These are phyloP conservation scores for Phymanthus crucifer DNA, from an alignment of 92 coral and sea anemone species.

Conservation along the genomic window DNA sequence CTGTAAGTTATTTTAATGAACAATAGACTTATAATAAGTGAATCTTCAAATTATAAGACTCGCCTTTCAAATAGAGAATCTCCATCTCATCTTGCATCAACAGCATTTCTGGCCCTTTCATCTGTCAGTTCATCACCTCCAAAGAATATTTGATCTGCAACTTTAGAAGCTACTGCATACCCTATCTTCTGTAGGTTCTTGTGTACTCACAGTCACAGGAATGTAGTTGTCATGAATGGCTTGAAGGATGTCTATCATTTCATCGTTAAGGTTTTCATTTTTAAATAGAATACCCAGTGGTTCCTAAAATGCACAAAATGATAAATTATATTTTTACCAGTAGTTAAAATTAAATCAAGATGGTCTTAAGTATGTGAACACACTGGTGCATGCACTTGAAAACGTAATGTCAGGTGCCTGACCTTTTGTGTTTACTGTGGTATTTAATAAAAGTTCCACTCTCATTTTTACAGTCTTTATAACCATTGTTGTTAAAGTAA, in stretches of 20 bases:
- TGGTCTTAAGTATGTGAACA: no score
- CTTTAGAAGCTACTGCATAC: background rate
- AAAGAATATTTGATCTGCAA: constrained; percentile 38
- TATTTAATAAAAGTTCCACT: no score
- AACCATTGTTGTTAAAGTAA: no score
- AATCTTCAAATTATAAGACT: constrained; percentile 20
- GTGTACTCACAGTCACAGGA: constrained; percentile 20
- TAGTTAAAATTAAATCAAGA: background rate
- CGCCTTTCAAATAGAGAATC: constrained; percentile 42
- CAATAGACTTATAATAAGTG: constrained; percentile 41
- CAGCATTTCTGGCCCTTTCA: constrained; percentile 62
- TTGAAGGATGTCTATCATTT: constrained; percentile 58
- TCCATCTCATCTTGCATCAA: constrained; percentile 55
- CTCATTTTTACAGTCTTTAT: no score
- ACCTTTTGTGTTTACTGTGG: no score
- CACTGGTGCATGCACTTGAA: no score
- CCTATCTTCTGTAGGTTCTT: constrained; percentile 27
- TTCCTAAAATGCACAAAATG: constrained; percentile 27
- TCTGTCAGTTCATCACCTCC: constrained; percentile 69
- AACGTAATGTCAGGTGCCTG: no score
- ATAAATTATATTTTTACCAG: background rate
- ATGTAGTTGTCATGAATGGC: constrained; percentile 55
- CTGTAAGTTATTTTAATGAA: no score
- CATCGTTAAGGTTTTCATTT: constrained; percentile 67
- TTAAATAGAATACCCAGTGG: constrained; percentile 62